phyloP scores from a whole-genome alignment of 1,140 invertebrate species.

The Leptonema lineaticorne region DNA sequence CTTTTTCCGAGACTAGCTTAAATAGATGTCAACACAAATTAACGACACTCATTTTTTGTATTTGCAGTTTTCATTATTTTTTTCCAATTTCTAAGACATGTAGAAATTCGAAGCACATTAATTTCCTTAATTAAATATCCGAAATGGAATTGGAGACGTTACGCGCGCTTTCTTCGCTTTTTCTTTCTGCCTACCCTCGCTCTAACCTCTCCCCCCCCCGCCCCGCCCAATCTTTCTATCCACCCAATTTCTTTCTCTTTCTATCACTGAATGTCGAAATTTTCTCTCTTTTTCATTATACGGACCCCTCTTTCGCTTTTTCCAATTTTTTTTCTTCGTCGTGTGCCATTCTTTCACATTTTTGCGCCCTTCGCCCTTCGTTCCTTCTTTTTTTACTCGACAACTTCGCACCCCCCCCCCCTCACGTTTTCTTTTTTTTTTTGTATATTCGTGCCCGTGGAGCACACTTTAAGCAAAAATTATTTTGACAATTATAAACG shows the following conservation, averaged over 20 bases:
- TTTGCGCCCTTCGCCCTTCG: too few species aligned
- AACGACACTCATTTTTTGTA: not conserved
- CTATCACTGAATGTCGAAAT: not conserved
- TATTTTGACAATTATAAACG: constrained; percentile 23
- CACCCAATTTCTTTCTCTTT: not conserved
- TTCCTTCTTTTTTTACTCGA: too few species aligned
- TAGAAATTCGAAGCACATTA: constrained; percentile 9
- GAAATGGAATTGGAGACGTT: constrained; percentile 8
- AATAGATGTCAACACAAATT: not conserved
- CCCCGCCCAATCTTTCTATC: not conserved
- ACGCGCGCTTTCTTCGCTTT: not conserved
- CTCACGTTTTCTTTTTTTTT: not conserved
- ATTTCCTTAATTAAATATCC: constrained; percentile 18
- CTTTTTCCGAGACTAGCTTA: too few species aligned
- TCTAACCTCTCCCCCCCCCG: not conserved
- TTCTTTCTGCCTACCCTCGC: not conserved
- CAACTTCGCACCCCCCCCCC: not conserved
- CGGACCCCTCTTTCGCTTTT: not conserved
- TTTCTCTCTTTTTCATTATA: not conserved
- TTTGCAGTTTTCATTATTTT: not conserved
- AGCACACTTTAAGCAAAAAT: not conserved
- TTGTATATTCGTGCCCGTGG: not conserved
- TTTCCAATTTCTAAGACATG: not conserved
- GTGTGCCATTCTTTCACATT: too few species aligned
- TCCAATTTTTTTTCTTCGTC: too few species aligned